Base-by-base conservation (phyloP, 2,888 invertebrate genomes). In the Opisthograptis luteolata region DNA sequence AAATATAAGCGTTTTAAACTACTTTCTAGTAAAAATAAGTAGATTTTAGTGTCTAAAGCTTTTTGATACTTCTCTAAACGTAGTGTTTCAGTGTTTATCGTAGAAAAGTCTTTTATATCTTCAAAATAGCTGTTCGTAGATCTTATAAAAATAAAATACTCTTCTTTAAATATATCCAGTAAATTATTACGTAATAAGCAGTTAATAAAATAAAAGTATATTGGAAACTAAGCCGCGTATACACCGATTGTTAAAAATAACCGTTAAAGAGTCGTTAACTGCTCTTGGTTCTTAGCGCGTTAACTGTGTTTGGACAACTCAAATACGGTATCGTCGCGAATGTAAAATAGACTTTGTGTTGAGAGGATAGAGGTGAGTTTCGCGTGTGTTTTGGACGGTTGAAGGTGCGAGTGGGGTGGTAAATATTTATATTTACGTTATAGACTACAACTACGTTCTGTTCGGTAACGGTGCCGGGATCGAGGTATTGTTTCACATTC, bases 361-460 rank as follows among this genome's bases (percentile, higher is more conserved):
- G 0, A 0, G 3, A 8, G 9, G 0, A 5, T 30, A 51, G 19
- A 15, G 40, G 24, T 41, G 44, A 45, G 42, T 50, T 52, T 75
- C 39, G 57, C 24, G 57, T 62, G 65, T 49, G 42, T 9, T 17
- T 58, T 59, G 50, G 39, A 34, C 37, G 27, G 32, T 44, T 41
- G 37, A 68, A 75, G 73, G 78, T 79, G 78, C 70, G 72, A 66
- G 76, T 68, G 70, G 64, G 68, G 53, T 50, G 56, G 73, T 76
- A 73, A 76, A 76, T 72, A 69, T 76, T 75, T 75, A 72, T 67
- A 70, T 76, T 75, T 73, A 72, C 67, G 58, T 42, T 61, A 58
- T 46, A 59, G 47, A 47, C 35, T 43, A 22, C 34, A 28, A 30
- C 30, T 40, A 10, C n/a, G n/a, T n/a, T n/a, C 34, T 22, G 34